Conservation (phyloP, 2,113 vertebrate genomes). For the Australoheros scitulus region DNA sequence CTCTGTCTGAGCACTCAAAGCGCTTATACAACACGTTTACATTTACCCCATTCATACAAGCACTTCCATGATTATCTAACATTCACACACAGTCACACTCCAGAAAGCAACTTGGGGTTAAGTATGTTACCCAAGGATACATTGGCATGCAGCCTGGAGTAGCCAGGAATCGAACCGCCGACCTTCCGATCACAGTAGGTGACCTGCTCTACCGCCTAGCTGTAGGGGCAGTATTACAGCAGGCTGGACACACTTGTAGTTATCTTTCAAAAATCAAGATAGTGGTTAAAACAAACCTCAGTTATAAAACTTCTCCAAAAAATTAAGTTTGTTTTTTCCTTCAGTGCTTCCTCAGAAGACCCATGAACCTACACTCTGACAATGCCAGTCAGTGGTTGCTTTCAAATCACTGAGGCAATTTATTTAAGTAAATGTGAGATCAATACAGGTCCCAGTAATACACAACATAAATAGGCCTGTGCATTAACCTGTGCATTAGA, state of each 20-base stretch:
- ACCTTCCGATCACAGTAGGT: too few relatives aligned
- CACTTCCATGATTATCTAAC: too few relatives aligned
- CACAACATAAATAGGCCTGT: constrained; percentile 64
- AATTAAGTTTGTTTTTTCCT: background rate
- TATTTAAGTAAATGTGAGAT: constrained; percentile 76
- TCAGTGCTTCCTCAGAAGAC: background rate
- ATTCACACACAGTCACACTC: too few relatives aligned
- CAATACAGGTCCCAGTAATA: constrained; percentile 66
- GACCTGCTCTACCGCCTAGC: too few relatives aligned
- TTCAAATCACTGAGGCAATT: constrained; percentile 69
- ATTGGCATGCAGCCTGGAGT: too few relatives aligned
- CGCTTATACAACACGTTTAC: too few relatives aligned
- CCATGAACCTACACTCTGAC: constrained; percentile 20
- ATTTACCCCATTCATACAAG: too few relatives aligned
- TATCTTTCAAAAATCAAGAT: background rate
- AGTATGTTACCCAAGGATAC: too few relatives aligned
- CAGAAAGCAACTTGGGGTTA: too few relatives aligned
- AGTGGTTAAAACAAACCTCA: background rate
- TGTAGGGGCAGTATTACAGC: background rate
- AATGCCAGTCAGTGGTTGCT: constrained; percentile 45
- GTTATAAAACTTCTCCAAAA: background rate
- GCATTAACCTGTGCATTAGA: constrained; percentile 71
- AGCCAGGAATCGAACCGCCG: too few relatives aligned
- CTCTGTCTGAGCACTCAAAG: too few relatives aligned
- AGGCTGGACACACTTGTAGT: background rate